Conservation (phyloP, 2,113 vertebrate species). For the Sarotherodon lohbergeri region DNA sequence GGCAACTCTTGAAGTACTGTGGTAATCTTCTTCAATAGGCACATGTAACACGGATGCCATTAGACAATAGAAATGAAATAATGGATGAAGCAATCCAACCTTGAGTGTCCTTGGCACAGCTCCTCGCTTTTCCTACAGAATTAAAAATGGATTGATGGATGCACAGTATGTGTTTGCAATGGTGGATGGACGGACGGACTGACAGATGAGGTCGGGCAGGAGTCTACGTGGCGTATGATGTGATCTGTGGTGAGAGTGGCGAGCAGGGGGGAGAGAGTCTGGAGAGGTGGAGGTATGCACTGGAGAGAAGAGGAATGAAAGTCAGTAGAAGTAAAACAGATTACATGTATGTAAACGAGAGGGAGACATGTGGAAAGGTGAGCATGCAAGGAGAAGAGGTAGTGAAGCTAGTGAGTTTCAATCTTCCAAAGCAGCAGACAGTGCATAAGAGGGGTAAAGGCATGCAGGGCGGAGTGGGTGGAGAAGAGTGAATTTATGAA, state of each 20-base stretch:
- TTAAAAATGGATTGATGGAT: background rate
- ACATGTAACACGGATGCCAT: background rate
- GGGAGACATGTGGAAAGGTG: background rate
- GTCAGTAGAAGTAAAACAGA: background rate
- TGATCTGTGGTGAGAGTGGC: background rate
- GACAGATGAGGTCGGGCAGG: background rate
- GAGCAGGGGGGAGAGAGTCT: background rate
- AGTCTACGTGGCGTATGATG: background rate
- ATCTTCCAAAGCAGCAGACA: background rate
- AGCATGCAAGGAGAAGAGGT: background rate
- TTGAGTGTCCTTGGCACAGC: background rate
- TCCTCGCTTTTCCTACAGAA: background rate
- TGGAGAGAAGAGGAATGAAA: background rate
- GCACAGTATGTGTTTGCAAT: background rate
- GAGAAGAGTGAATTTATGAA: background rate
- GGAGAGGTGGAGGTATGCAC: background rate
- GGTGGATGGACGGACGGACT: background rate
- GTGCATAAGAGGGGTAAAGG: background rate
- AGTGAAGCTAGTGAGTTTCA: background rate
- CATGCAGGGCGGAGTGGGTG: background rate
- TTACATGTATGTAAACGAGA: background rate
- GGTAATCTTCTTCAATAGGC: background rate
- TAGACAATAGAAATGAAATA: conserved; percentile 6
- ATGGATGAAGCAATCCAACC: background rate
- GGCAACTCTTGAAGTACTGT: background rate